phyloP scores from a whole-genome alignment of 2,113 vertebrate species.

The Cyanocitta stelleri region DNA sequence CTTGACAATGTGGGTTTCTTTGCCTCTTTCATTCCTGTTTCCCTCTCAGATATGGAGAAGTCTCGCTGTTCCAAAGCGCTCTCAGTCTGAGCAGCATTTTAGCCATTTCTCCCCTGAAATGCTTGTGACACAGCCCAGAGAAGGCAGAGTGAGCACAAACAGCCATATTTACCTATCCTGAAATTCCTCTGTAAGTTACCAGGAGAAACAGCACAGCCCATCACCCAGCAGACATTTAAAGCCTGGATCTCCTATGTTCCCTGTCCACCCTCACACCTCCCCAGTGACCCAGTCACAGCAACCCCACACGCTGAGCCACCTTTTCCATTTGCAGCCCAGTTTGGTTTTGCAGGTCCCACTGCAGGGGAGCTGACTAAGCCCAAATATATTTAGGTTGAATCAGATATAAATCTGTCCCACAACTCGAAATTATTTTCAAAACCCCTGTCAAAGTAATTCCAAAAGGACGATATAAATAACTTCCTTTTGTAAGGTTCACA shows the following conservation, averaged over 20 bases:
- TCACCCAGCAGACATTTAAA: not conserved
- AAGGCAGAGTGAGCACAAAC: not conserved
- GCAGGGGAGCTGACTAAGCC: not conserved
- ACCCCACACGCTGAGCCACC: fast-evolving
- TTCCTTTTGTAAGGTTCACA: not conserved
- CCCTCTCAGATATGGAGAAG: not conserved
- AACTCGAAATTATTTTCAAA: not conserved
- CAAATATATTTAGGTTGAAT: not conserved
- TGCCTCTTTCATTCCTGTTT: not conserved
- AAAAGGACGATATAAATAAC: not conserved
- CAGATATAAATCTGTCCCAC: not conserved
- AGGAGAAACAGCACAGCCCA: not conserved
- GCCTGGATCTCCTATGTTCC: fast-evolving
- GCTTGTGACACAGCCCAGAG: not conserved
- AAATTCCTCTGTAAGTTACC: not conserved
- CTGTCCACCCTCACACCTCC: not conserved
- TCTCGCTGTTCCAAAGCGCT: not conserved
- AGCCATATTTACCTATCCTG: not conserved
- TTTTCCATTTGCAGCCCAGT: not conserved
- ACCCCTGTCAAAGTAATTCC: not conserved
- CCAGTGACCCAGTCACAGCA: not conserved
- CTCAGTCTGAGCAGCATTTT: not conserved
- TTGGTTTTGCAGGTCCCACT: not conserved
- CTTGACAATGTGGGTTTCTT: not conserved
- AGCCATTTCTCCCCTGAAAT: not conserved